phyloP scores from a whole-genome alignment of 1,140 invertebrate genomes.

The Drosophila lacertosa region DNA sequence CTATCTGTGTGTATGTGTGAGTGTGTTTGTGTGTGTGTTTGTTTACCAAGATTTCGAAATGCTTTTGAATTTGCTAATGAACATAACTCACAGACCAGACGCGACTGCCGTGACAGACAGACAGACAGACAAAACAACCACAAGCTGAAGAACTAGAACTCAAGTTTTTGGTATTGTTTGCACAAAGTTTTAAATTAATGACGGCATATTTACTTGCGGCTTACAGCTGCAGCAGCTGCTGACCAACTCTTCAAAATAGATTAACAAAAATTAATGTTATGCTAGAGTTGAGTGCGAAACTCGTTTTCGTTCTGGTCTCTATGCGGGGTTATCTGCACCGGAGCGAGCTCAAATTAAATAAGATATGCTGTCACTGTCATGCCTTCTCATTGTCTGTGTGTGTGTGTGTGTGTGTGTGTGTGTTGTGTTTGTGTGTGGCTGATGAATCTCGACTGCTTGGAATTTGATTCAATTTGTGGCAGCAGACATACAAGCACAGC shows the following conservation, averaged over 20 bases:
- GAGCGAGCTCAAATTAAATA: slow-evolving; percentile 73
- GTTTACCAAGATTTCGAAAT: slow-evolving; percentile 42
- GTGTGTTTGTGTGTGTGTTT: slow-evolving; percentile 5
- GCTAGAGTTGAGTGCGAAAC: slow-evolving; percentile 49
- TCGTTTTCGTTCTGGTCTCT: slow-evolving; percentile 27
- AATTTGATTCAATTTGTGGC: slow-evolving; percentile 57
- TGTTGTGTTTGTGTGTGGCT: slow-evolving; percentile 40
- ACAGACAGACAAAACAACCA: slow-evolving; percentile 4
- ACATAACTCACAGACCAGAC: slow-evolving; percentile 68
- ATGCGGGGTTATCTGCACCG: slow-evolving; percentile 24
- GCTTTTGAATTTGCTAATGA: slow-evolving; percentile 78
- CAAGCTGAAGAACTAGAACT: not conserved
- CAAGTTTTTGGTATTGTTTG: slow-evolving; percentile 67
- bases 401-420: slow-evolving; percentile 11
- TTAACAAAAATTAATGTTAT: slow-evolving; percentile 82
- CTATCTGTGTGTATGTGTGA: not conserved
- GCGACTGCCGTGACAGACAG: slow-evolving; percentile 29
- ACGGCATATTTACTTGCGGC: slow-evolving; percentile 78
- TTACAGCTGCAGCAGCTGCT: slow-evolving; percentile 29
- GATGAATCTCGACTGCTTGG: slow-evolving; percentile 57
- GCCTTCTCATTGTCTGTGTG: slow-evolving; percentile 18
- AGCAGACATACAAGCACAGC: slow-evolving; percentile 18
- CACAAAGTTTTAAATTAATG: slow-evolving; percentile 79
- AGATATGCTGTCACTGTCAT: slow-evolving; percentile 77
- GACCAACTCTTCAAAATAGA: slow-evolving; percentile 74